phyloP scores from a whole-genome alignment of 2,797 vertebrate genomes.

The Fistularia tabacaria region DNA sequence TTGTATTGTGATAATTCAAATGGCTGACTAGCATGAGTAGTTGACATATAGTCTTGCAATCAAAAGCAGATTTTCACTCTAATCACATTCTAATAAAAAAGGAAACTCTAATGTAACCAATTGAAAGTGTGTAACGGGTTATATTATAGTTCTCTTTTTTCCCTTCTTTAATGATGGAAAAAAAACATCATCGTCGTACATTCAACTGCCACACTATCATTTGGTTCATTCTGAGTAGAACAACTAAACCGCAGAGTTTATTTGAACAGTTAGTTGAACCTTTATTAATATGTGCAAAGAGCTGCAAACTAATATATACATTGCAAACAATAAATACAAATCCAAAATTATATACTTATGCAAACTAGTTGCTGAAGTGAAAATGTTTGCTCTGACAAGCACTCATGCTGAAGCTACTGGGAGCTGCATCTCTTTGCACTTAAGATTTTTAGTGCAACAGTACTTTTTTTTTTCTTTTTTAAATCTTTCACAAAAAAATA shows the following conservation, averaged over 20 bases:
- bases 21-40: slow-evolving; percentile 41
- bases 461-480: slow-evolving; percentile 1
- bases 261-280: slow-evolving; percentile 72
- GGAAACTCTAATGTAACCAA: slow-evolving; percentile 72
- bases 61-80: slow-evolving; percentile 61
- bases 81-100: slow-evolving; percentile 62
- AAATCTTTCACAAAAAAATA: neutral
- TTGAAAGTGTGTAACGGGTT: slow-evolving; percentile 43
- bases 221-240: slow-evolving; percentile 65
- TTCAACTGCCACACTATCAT: slow-evolving; percentile 67
- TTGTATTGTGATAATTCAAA: slow-evolving; percentile 52
- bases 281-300: slow-evolving; percentile 85
- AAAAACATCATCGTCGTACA: slow-evolving; percentile 66
- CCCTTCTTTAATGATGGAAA: slow-evolving; percentile 25
- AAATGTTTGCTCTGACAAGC: slow-evolving; percentile 83
- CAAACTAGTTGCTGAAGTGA: slow-evolving; percentile 73
- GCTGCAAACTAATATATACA: slow-evolving; percentile 91
- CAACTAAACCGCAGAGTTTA: slow-evolving; percentile 69
- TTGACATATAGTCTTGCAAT: slow-evolving; percentile 52
- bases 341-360: slow-evolving; percentile 73
- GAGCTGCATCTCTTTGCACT: slow-evolving; percentile 14
- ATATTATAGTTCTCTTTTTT: slow-evolving; percentile 43
- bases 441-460: slow-evolving; percentile 52
- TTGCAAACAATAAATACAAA: slow-evolving; percentile 78
- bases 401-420: slow-evolving; percentile 24